These are phyloP conservation scores for Teinopalpus imperialis DNA, from an alignment of 2,888 invertebrate genomes.

Conservation along the genomic window DNA sequence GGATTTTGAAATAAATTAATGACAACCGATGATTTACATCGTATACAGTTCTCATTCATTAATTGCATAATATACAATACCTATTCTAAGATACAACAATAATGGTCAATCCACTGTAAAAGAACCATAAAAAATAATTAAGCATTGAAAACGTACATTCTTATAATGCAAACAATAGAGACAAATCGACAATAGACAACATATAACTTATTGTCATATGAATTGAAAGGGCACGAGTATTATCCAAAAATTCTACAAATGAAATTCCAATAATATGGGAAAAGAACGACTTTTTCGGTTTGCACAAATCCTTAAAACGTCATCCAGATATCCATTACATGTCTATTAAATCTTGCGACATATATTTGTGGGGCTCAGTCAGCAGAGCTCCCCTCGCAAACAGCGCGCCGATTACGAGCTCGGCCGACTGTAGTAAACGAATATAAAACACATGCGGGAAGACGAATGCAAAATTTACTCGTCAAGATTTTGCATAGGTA, in stretches of 20 bases:
- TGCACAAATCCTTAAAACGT: constrained; percentile 82
- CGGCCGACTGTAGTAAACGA: constrained; percentile 79
- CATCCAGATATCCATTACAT: constrained; percentile 83
- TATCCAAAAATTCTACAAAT: constrained; percentile 76
- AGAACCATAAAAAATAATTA: constrained; percentile 8
- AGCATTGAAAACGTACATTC: constrained; percentile 9
- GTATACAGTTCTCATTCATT: no score
- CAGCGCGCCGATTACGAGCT: constrained; percentile 77
- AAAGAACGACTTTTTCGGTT: constrained; percentile 81
- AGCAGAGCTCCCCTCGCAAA: constrained; percentile 79
- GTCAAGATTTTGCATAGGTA: constrained; percentile 79
- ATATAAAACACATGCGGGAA: constrained; percentile 81
- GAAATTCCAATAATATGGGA: constrained; percentile 76
- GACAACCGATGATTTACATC: no score
- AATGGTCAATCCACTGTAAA: no score
- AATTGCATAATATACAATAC: no score
- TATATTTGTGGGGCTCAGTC: constrained; percentile 79
- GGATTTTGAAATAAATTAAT: no score
- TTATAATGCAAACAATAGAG: constrained; percentile 13
- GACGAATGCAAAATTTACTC: constrained; percentile 78
- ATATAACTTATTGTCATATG: constrained; percentile 35
- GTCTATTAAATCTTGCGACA: constrained; percentile 82
- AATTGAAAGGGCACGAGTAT: constrained; percentile 54
- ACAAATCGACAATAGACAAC: constrained; percentile 32
- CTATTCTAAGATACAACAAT: no score